A percentile compares a stretch with the other conserved stretches of the same genome.
Evolutionary conservation across 2,113 vertebrate genomes (phyloP).

Genomic region (Ailurus styani): DNA sequence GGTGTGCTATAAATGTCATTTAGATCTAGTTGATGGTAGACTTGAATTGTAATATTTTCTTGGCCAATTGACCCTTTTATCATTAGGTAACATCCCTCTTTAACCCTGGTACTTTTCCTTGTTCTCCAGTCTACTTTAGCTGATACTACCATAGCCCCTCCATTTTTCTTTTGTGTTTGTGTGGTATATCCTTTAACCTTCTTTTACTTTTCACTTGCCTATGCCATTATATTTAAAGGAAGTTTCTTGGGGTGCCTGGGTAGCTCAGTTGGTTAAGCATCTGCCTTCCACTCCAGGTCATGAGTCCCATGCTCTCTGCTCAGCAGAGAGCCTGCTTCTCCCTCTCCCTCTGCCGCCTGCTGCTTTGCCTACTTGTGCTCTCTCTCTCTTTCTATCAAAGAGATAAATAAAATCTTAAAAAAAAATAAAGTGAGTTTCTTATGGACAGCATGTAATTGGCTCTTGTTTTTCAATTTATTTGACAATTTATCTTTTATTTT

Average conservation of each 20-base stretch:
- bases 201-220: not conserved
- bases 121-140: not conserved
- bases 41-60: not conserved
- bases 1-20: not conserved
- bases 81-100: not conserved
- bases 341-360: too few species aligned
- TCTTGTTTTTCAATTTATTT: not conserved
- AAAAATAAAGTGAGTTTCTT: not conserved
- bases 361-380: too few species aligned
- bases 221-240: not conserved
- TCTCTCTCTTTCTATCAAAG: too few species aligned
- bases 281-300: too few species aligned
- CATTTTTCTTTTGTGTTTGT: not conserved
- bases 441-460: not conserved
- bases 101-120: conserved; percentile 16
- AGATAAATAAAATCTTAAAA: too few species aligned
- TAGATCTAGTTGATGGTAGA: not conserved
- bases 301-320: too few species aligned
- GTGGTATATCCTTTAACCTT: not conserved
- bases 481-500: too few species aligned
- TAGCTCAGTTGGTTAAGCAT: too few species aligned
- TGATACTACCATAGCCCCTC: not conserved
- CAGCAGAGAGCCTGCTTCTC: too few species aligned
- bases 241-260: not conserved
- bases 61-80: not conserved